These are phyloP conservation scores for Megaceryle alcyon DNA, from an alignment of 2,797 vertebrate species.

Conservation along the genomic window DNA sequence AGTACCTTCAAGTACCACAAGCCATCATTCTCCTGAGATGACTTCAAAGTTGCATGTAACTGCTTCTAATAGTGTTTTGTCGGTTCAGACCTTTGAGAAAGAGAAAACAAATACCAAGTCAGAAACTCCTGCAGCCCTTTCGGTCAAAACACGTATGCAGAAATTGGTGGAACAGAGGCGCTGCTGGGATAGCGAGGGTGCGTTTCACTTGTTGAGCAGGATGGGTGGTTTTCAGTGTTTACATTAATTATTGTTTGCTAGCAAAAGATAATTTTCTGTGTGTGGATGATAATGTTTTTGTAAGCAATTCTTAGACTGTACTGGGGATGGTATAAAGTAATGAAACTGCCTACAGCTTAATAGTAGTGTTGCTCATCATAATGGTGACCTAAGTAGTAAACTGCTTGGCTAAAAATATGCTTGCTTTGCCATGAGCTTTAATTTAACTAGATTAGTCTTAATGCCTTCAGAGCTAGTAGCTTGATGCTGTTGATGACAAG, in stretches of 20 bases:
- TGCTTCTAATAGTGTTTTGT: neutral
- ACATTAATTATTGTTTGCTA: neutral
- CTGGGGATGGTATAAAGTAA: neutral
- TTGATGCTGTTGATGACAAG: neutral
- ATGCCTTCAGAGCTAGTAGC: neutral
- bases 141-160: slow-evolving; percentile 89
- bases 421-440: neutral
- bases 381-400: neutral
- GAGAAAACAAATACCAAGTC: neutral
- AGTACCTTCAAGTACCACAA: neutral
- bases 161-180: slow-evolving; percentile 87
- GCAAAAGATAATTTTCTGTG: neutral
- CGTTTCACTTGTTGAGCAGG: neutral
- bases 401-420: neutral
- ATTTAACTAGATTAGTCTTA: neutral
- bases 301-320: neutral
- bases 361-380: neutral
- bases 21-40: slow-evolving; percentile 48
- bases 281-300: neutral
- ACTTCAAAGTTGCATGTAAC: slow-evolving; percentile 73
- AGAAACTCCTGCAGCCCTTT: slow-evolving; percentile 54
- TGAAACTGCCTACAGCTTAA: neutral
- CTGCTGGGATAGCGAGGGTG: slow-evolving; percentile 85
- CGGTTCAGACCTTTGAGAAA: neutral
- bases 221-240: neutral